These are phyloP conservation scores for Melipona bicolor DNA, from an alignment of 2,888 invertebrate genomes.

Conservation along the genomic window DNA sequence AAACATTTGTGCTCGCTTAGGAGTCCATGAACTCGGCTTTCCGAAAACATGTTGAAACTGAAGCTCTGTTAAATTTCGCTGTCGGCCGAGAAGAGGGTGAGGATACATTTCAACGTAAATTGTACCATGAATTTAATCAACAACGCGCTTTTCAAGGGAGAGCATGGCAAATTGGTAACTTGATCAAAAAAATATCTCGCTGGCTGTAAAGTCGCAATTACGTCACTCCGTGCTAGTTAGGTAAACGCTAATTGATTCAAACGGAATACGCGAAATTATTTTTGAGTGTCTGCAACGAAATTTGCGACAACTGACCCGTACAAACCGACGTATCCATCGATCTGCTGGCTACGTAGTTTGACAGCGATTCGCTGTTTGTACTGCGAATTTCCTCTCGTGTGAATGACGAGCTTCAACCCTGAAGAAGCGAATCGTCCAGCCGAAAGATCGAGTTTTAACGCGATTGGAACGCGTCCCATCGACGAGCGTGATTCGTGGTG, in stretches of 20 bases:
- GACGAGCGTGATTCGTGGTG: not conserved
- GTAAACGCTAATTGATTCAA: not conserved
- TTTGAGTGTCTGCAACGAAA: not conserved
- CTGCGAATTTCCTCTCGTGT: not conserved
- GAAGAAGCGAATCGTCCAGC: not conserved
- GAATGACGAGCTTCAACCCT: not conserved
- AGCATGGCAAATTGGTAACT: not conserved
- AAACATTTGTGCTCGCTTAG: slow-evolving; percentile 1
- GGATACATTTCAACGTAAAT: not conserved
- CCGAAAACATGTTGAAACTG: not conserved
- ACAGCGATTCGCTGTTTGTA: slow-evolving; percentile 3
- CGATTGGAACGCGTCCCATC: not conserved
- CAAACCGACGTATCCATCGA: not conserved
- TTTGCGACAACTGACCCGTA: too few relatives aligned
- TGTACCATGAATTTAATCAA: not conserved
- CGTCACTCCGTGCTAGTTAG: not conserved
- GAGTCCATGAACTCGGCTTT: not conserved
- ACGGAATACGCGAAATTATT: not conserved
- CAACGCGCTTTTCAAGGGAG: not conserved
- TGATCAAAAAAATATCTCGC: not conserved
- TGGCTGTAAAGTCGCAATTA: not conserved
- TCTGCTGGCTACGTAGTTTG: not conserved
- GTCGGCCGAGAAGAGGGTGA: too few relatives aligned
- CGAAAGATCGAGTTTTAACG: not conserved
- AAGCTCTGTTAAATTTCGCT: not conserved